Evolutionary conservation across 2,888 invertebrate species (phyloP).

Genomic region (Nymphalis c-album): DNA sequence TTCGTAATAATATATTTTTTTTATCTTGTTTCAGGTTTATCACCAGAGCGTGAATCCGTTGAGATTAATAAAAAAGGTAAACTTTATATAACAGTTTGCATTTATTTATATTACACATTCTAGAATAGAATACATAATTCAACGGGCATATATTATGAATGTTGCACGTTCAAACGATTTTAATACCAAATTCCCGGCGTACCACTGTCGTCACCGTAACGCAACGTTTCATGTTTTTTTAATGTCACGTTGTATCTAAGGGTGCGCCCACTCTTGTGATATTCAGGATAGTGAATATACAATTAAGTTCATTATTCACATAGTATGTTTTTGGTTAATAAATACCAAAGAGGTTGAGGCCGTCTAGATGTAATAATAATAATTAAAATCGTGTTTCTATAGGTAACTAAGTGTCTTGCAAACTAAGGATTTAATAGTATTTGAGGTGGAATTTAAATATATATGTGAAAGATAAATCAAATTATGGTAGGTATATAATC

Average conservation of each 20-base stretch:
- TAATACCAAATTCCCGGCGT: slow-evolving; percentile 60
- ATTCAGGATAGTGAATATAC: slow-evolving; percentile 10
- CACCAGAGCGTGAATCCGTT: slow-evolving; percentile 66
- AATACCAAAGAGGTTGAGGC: too few relatives aligned
- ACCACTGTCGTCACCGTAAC: slow-evolving; percentile 51
- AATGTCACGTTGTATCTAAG: slow-evolving; percentile 43
- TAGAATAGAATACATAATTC: slow-evolving; percentile 38
- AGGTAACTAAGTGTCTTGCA: too few relatives aligned
- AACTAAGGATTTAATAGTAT: too few relatives aligned
- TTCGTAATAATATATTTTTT: slow-evolving; percentile 23
- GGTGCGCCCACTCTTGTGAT: slow-evolving; percentile 37
- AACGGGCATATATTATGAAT: slow-evolving; percentile 40
- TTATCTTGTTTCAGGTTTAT: slow-evolving; percentile 64
- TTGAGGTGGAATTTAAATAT: too few relatives aligned
- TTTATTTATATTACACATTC: slow-evolving; percentile 34
- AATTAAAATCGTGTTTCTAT: too few relatives aligned
- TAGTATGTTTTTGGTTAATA: too few relatives aligned
- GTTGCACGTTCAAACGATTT: slow-evolving; percentile 49
- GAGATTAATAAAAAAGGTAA: slow-evolving; percentile 76
- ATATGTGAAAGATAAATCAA: too few relatives aligned
- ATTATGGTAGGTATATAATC: too few relatives aligned
- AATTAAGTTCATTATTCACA: too few relatives aligned
- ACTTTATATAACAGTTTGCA: slow-evolving; percentile 39
- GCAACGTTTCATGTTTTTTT: slow-evolving; percentile 53
- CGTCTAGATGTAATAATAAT: too few relatives aligned